Percentiles rank a stretch among this genome's conserved stretches.
These are phyloP conservation scores for Brassicogethes aeneus DNA, from an alignment of 2,888 invertebrate species.

Conservation along the genomic window DNA sequence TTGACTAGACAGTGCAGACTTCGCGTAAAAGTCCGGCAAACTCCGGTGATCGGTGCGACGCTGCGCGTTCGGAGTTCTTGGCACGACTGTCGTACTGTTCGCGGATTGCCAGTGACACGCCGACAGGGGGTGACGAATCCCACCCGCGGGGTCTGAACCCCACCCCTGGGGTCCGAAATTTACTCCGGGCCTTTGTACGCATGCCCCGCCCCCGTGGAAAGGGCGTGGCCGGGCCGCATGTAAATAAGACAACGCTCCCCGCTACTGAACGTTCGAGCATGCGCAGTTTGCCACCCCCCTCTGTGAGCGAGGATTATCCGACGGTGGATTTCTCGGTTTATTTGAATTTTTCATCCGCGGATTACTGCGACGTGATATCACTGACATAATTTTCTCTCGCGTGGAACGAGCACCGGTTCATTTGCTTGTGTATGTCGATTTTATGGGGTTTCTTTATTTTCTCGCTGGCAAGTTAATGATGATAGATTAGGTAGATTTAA, in stretches of 20 bases:
- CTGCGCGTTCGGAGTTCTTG: slow-evolving; percentile 18
- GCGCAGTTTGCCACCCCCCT: background rate
- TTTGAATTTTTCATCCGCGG: slow-evolving; percentile 6
- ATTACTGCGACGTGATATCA: slow-evolving; percentile 6
- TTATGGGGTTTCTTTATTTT: too few species aligned
- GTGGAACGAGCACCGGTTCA: background rate
- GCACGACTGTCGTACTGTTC: slow-evolving; percentile 29
- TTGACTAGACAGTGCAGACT: too few species aligned
- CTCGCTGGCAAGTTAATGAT: too few species aligned
- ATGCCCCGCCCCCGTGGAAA: slow-evolving; percentile 7
- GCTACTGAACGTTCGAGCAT: background rate
- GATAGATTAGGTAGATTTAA: too few species aligned
- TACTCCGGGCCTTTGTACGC: slow-evolving; percentile 9
- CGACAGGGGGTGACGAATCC: slow-evolving; percentile 28
- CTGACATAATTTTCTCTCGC: slow-evolving; percentile 7
- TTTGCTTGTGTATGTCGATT: background rate
- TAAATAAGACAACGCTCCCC: background rate
- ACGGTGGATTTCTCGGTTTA: slow-evolving; percentile 4
- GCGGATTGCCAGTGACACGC: slow-evolving; percentile 32
- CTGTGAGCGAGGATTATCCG: slow-evolving; percentile 2
- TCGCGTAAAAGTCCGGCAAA: too few species aligned
- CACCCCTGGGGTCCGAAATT: slow-evolving; percentile 2
- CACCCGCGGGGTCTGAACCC: slow-evolving; percentile 25
- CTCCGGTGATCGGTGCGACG: too few species aligned
- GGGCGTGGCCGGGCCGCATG: slow-evolving; percentile 5